phyloP scores from a whole-genome alignment of 2,113 vertebrate species.

The Scatophagus argus region DNA sequence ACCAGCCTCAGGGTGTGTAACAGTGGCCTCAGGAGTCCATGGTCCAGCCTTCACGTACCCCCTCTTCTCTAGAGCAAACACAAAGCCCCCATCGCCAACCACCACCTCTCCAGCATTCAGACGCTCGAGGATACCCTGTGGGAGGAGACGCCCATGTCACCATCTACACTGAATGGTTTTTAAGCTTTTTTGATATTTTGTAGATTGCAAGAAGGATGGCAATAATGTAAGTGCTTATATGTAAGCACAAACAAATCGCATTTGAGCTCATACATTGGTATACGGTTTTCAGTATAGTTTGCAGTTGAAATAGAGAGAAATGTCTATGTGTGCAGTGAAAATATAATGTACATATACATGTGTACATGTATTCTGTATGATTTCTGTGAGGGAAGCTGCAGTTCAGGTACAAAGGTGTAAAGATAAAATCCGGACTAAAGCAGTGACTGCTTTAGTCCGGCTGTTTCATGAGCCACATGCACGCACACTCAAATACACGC shows the following conservation, averaged over 20 bases:
- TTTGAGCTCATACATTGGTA: neutral
- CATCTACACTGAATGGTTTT: neutral
- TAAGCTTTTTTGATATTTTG: neutral
- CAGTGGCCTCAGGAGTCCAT: constrained; percentile 21
- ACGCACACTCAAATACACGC: neutral
- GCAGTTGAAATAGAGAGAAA: neutral
- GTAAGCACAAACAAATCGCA: neutral
- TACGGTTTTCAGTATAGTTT: neutral
- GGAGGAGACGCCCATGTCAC: neutral
- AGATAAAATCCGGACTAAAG: constrained; percentile 60
- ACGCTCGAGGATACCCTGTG: constrained; percentile 26
- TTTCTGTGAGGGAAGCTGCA: neutral
- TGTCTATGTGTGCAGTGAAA: neutral
- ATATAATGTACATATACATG: too few species aligned
- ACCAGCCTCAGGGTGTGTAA: constrained; percentile 37
- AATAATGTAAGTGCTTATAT: neutral
- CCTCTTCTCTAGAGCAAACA: constrained; percentile 39
- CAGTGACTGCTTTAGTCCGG: constrained; percentile 14
- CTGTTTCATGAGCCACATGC: constrained; percentile 18
- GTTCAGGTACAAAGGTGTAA: constrained; percentile 47
- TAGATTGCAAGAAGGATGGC: neutral
- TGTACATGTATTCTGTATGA: constrained; percentile 6
- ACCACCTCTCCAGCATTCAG: constrained; percentile 32
- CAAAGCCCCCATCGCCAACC: constrained; percentile 27
- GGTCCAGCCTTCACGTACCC: constrained; percentile 36